Conservation (phyloP, 1,140 invertebrate genomes). For the Heliconius melpomene region DNA sequence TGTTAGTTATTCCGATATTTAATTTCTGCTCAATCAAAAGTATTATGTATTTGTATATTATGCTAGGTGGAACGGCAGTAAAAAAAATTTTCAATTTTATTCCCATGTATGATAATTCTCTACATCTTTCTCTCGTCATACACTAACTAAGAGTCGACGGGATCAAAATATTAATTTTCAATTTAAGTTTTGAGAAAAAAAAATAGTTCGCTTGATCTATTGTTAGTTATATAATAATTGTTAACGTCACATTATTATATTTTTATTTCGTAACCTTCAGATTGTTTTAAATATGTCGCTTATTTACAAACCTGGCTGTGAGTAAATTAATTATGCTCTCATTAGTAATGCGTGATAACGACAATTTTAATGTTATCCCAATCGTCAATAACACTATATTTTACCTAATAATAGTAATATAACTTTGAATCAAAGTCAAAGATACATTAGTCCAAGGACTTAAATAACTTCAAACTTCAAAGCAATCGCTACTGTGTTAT, state of each 20-base stretch:
- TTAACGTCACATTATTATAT: neutral
- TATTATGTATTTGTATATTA: no score
- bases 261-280: neutral
- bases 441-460: slow-evolving; percentile 7
- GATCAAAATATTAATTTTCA: no score
- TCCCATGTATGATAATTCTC: no score
- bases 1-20: no score
- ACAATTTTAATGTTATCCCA: neutral
- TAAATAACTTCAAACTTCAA: neutral
- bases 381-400: slow-evolving; percentile 4
- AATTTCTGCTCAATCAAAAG: no score
- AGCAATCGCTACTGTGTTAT: neutral
- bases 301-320: neutral
- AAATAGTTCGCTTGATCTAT: no score
- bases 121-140: no score
- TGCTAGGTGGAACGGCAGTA: no score
- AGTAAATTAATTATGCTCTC: neutral
- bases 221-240: no score
- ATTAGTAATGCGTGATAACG: neutral
- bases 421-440: slow-evolving; percentile 2
- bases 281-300: neutral
- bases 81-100: no score
- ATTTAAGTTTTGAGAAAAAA: no score
- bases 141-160: no score
- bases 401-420: neutral